Evolutionary conservation across 2,113 vertebrate genomes (phyloP).

Genomic region (Chionomys nivalis): DNA sequence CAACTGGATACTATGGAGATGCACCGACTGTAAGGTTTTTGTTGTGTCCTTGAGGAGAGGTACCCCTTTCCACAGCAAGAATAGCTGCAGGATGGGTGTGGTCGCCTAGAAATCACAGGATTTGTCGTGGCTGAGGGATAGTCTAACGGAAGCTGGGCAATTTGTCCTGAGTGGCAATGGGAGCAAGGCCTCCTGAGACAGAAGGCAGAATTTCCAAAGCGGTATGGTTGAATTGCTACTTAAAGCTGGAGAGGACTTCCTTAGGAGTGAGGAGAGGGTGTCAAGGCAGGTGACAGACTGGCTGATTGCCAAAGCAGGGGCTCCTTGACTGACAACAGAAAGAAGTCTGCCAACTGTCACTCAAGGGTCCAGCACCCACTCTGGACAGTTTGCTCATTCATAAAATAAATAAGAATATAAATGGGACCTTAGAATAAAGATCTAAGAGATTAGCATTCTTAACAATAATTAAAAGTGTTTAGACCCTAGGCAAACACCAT

Average conservation of each 20-base stretch:
- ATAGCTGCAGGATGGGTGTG: background rate
- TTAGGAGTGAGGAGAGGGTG: background rate
- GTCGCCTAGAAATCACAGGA: background rate
- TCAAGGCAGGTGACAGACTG: background rate
- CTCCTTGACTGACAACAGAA: background rate
- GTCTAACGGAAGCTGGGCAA: background rate
- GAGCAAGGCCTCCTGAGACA: background rate
- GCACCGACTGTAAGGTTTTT: background rate
- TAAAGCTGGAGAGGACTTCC: background rate
- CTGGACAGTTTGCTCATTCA: background rate
- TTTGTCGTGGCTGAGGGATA: background rate
- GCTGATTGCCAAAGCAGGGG: too few relatives aligned
- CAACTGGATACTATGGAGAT: background rate
- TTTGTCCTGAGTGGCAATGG: background rate
- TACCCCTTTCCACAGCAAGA: background rate
- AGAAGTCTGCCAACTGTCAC: background rate
- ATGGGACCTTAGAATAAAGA: background rate
- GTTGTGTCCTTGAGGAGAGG: background rate
- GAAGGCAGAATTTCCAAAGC: background rate
- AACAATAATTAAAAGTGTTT: background rate
- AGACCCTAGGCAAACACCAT: background rate
- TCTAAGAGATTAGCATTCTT: background rate
- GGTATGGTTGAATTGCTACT: background rate
- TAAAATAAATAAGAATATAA: background rate
- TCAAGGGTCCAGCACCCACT: background rate